Conservation (phyloP, 2,888 invertebrate species). For the Drosophila peninsularis region DNA sequence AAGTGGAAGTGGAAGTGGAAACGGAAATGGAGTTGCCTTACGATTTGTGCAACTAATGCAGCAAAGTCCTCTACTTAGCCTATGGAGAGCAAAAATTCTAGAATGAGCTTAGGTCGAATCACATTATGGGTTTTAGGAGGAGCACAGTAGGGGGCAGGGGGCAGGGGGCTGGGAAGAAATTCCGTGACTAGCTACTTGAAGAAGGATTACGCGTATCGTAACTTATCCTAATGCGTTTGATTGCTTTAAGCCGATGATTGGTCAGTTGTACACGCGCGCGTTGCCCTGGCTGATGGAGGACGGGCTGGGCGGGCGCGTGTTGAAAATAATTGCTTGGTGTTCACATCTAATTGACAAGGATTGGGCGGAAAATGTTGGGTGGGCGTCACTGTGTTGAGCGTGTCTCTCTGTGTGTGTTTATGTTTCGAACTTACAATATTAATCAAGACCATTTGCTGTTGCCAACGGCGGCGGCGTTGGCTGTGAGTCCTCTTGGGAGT, state of each 20-base stretch:
- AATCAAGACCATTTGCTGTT: conserved; percentile 60
- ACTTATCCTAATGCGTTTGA: conserved; percentile 77
- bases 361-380: conserved; percentile 52
- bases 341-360: conserved; percentile 74
- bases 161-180: neutral
- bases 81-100: conserved; percentile 41
- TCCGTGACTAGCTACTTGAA: conserved; percentile 56
- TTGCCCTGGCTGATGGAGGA: conserved; percentile 21
- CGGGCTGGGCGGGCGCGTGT: conserved; percentile 41
- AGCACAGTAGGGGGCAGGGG: neutral
- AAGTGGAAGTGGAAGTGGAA: neutral
- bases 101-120: conserved; percentile 52
- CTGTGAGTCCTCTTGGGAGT: conserved; percentile 64
- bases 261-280: conserved; percentile 74
- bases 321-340: conserved; percentile 75
- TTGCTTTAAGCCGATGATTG: conserved; percentile 79
- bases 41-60: conserved; percentile 55
- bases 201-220: conserved; percentile 52
- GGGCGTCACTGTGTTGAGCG: conserved; percentile 8
- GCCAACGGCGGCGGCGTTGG: conserved; percentile 13
- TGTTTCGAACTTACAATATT: conserved; percentile 27
- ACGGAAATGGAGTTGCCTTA: conserved; percentile 7
- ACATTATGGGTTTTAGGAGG: conserved; percentile 37
- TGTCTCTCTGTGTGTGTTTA: neutral
- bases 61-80: conserved; percentile 54